Percentiles rank a stretch among this genome's conserved stretches.
These are phyloP conservation scores for Agonopterix heracliana DNA, from an alignment of 2,888 invertebrate species.

Conservation along the genomic window DNA sequence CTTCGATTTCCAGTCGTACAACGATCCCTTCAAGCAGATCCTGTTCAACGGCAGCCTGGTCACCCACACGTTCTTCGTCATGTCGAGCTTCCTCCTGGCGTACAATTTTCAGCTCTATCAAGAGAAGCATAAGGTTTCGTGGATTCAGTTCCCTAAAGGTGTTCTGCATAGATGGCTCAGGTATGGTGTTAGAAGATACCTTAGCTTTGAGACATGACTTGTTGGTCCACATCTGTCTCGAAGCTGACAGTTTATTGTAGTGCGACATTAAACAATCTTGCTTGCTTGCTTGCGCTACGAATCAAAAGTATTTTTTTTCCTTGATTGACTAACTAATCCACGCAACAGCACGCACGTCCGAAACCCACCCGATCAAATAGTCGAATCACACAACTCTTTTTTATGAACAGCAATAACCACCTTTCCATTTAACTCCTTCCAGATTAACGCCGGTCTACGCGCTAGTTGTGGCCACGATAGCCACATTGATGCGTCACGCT, in stretches of 20 bases:
- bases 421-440: constrained; percentile 6
- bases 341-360: no score
- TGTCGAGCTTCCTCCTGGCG: constrained; percentile 59
- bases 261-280: no score
- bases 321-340: no score
- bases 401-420: no score
- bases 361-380: no score
- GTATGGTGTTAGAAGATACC: constrained; percentile 21
- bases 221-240: no score
- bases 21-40: constrained; percentile 52
- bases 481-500: constrained; percentile 47
- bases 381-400: no score
- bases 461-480: constrained; percentile 43
- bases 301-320: no score
- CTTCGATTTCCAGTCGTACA: constrained; percentile 41
- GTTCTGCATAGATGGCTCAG: constrained; percentile 56
- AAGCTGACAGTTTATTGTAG: no score
- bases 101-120: constrained; percentile 50
- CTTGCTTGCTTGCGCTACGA: no score
- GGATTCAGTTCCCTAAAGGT: constrained; percentile 48
- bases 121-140: constrained; percentile 37
- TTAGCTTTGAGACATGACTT: no score
- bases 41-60: constrained; percentile 57
- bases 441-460: constrained; percentile 61
- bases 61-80: constrained; percentile 58